Evolutionary conservation across 64 coral and sea anemone species (phyloP).

Genomic region (Actinia tenebrosa): DNA sequence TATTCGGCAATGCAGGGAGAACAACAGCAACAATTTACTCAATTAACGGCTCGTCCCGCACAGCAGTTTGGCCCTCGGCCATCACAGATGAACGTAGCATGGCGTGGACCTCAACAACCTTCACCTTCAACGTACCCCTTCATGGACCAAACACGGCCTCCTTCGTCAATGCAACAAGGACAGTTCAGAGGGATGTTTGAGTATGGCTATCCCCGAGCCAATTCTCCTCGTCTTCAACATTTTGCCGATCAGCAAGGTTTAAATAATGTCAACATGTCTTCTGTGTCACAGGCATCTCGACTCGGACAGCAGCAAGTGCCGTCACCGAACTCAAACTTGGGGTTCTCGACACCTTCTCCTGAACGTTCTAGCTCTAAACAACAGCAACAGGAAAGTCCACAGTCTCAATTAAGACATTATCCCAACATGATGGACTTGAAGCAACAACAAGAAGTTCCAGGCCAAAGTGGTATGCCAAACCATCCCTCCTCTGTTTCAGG

Average conservation of each 20-base stretch:
- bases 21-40: conserved; percentile 73
- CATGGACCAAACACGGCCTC: conserved; percentile 46
- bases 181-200: conserved; percentile 73
- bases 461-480: conserved; percentile 36
- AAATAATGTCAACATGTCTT: conserved; percentile 11
- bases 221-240: conserved; percentile 87
- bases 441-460: conserved; percentile 67
- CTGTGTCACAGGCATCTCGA: conserved; percentile 22
- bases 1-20: conserved; percentile 49
- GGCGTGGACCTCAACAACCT: conserved; percentile 60
- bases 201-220: conserved; percentile 70
- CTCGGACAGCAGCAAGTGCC: conserved; percentile 11
- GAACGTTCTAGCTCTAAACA: conserved; percentile 66
- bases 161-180: conserved; percentile 47
- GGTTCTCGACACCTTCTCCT: conserved; percentile 51
- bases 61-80: conserved; percentile 70
- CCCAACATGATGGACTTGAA: conserved; percentile 58
- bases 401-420: conserved; percentile 66
- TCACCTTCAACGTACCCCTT: conserved; percentile 45
- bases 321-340: conserved; percentile 16
- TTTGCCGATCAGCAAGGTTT: conserved; percentile 54
- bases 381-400: conserved; percentile 74
- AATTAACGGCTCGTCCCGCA: conserved; percentile 53
- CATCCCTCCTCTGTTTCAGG: conserved; percentile 20
- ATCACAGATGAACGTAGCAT: conserved; percentile 70